Conservation (phyloP, 2,888 invertebrate species). For the Ernsta delagoae region DNA sequence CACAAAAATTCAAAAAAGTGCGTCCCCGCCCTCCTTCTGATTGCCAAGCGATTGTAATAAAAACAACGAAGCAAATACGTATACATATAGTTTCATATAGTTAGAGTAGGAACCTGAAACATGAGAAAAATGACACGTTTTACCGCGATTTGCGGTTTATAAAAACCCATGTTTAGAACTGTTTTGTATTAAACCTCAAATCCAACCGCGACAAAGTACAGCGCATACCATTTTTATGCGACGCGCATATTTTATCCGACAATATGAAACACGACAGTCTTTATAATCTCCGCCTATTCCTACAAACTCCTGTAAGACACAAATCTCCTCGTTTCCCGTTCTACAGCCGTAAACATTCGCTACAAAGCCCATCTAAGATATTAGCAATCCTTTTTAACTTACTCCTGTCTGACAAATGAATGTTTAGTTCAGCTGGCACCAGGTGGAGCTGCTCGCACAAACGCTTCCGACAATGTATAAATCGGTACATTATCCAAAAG, state of each 20-base stretch:
- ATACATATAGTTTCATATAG: too few relatives aligned
- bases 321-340: slow-evolving; percentile 28
- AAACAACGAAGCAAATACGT: too few relatives aligned
- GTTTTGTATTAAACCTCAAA: too few relatives aligned
- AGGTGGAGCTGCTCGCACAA: slow-evolving; percentile 58
- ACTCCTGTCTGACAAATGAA: slow-evolving; percentile 77
- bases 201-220: neutral
- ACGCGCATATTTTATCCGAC: slow-evolving; percentile 28
- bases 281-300: slow-evolving; percentile 26
- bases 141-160: too few relatives aligned
- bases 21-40: too few relatives aligned
- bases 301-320: slow-evolving; percentile 31
- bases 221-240: slow-evolving; percentile 16
- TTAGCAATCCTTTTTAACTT: slow-evolving; percentile 80
- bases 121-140: too few relatives aligned
- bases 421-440: slow-evolving; percentile 74
- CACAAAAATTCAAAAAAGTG: too few relatives aligned
- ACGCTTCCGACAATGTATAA: slow-evolving; percentile 59
- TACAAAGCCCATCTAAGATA: slow-evolving; percentile 73
- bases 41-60: too few relatives aligned
- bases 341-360: slow-evolving; percentile 59
- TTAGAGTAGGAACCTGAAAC: too few relatives aligned
- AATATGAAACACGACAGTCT: slow-evolving; percentile 26
- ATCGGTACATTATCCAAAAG: slow-evolving; percentile 60
- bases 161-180: too few relatives aligned